Evolutionary conservation across 2,888 invertebrate species (phyloP), one percentile per base, ranked within the genome.

Genomic region (Cantharis rustica): DNA sequence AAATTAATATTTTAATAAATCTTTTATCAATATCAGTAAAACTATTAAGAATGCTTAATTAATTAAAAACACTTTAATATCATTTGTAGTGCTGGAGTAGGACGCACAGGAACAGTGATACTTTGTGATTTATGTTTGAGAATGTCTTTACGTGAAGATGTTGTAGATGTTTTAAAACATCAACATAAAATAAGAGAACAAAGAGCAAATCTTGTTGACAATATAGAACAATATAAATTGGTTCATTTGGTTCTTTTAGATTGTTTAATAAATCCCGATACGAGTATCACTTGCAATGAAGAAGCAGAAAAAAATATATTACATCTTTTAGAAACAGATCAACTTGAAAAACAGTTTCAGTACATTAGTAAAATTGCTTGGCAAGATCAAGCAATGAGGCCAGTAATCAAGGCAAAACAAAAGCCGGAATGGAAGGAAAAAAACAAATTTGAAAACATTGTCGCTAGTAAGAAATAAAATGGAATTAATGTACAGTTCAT

Each of bases 71-170:
- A 20, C 7, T 20, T 20, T 20, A 5, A 20, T 20, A 10, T 20
- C 10, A 26, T 26, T 27, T 90, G 88, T 84, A 91, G 91, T 84
- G 91, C 91, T 75, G 92, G 92, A 3, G 91, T 91, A 16, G 92
- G 92, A 1, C 87, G 92, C 78, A 92, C 92, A 7, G 92, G 92
- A 10, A 92, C 91, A 0, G 88, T 92, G 20, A 89, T 92, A 72
- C 86, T 92, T n/a, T 89, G 90, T 77, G 92, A 92, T 81, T 89
- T 90, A 72, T 88, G 90, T 78, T 83, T 92, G 61, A 87, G 90
- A 72, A 88, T 89, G 86, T 89, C 89, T 1, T 86, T 87, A 0
- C 84, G 85, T 10, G 88, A 89, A 80, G 86, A 87, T 47, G 82
- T 76, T 10, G 79, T 88, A 5, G 87, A 88, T 78, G 80, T 84